Evolutionary conservation across 2,888 invertebrate species (phyloP).

Genomic region (Drosophila leonis): DNA sequence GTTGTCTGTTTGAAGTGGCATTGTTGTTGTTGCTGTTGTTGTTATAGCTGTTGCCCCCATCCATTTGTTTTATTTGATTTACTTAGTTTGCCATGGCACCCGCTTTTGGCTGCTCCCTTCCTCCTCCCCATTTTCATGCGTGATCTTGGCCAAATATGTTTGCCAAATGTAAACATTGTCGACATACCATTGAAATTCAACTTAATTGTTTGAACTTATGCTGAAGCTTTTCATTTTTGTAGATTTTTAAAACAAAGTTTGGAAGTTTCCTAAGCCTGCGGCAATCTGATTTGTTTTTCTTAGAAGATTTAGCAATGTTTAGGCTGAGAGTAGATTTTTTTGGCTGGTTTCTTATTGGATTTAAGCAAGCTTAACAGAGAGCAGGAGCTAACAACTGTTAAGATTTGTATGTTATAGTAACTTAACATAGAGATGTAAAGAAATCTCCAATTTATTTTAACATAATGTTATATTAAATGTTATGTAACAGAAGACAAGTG

Average conservation of each 20-base stretch:
- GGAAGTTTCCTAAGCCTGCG: neutral
- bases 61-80: conserved; percentile 60
- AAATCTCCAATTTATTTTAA: too few relatives aligned
- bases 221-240: neutral
- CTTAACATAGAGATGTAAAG: too few relatives aligned
- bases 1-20: conserved; percentile 58
- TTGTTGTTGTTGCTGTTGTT: conserved; percentile 16
- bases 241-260: neutral
- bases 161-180: conserved; percentile 58
- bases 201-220: conserved; percentile 64
- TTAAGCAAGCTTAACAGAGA: neutral
- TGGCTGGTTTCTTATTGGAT: neutral
- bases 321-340: neutral
- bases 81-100: conserved; percentile 51
- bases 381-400: too few relatives aligned
- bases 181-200: conserved; percentile 59
- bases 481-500: neutral
- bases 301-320: neutral
- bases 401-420: neutral
- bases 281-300: neutral
- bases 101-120: conserved; percentile 9
- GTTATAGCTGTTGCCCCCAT: neutral
- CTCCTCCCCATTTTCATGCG: neutral
- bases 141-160: conserved; percentile 27
- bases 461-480: neutral